phyloP scores from a whole-genome alignment of 2,113 vertebrate species.

The Epinephelus fuscoguttatus region DNA sequence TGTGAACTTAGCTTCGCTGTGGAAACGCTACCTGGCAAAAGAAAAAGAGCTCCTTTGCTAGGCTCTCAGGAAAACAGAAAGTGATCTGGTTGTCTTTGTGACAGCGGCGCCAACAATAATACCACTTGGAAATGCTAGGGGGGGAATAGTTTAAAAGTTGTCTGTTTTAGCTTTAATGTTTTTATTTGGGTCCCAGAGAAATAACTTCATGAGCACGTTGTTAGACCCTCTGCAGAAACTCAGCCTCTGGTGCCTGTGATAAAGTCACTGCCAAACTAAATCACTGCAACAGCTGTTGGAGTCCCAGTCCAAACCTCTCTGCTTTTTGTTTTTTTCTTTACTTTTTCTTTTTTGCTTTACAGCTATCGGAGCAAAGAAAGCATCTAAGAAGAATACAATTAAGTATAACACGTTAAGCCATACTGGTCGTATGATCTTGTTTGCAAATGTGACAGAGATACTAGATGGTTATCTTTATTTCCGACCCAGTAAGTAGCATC shows the following conservation, averaged over 20 bases:
- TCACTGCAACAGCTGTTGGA: constrained; percentile 28
- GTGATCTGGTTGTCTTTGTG: no score
- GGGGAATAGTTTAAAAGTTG: no score
- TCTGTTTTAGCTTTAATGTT: not conserved
- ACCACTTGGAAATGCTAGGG: no score
- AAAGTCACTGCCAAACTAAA: constrained; percentile 1
- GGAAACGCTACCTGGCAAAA: no score
- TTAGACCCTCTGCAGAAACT: not conserved
- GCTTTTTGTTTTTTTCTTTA: not conserved
- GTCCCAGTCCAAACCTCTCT: not conserved
- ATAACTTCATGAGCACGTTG: not conserved
- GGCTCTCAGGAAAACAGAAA: no score
- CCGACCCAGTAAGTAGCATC: not conserved
- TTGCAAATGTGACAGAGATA: not conserved
- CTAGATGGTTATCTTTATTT: not conserved
- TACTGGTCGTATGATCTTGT: not conserved
- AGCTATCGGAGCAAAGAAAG: not conserved
- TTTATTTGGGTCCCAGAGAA: not conserved
- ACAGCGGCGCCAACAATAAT: not conserved
- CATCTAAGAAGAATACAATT: not conserved
- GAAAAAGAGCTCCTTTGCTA: no score
- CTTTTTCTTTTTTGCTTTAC: no score
- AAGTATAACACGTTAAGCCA: not conserved
- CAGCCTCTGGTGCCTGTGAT: not conserved
- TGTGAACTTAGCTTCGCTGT: no score